Conservation (phyloP, 2,888 invertebrate species). For the Pterostichus niger region DNA sequence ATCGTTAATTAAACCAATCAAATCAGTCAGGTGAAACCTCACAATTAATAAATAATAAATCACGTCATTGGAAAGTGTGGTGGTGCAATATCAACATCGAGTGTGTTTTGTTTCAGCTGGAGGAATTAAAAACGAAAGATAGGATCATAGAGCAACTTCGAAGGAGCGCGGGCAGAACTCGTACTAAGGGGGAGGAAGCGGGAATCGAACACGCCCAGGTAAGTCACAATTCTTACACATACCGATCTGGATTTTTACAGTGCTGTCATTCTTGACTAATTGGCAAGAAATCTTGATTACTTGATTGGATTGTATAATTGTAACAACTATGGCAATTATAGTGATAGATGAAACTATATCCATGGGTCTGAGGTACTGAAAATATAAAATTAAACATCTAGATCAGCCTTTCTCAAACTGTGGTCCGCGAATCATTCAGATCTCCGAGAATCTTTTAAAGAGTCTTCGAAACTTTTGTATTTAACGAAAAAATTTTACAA, state of each 20-base stretch:
- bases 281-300: background rate
- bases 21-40: background rate
- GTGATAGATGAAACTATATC: background rate
- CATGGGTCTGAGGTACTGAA: too few species aligned
- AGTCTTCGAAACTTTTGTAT: too few species aligned
- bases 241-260: conserved; percentile 69
- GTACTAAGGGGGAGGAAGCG: conserved; percentile 76
- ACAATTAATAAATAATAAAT: conserved; percentile 42
- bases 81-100: conserved; percentile 25
- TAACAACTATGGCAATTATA: background rate
- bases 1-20: background rate
- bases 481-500: too few species aligned
- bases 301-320: conserved; percentile 11
- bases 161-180: conserved; percentile 76
- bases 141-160: conserved; percentile 81
- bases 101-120: conserved; percentile 79
- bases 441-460: too few species aligned
- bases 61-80: conserved; percentile 34
- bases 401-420: too few species aligned
- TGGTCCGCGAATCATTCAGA: too few species aligned
- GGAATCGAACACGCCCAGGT: conserved; percentile 75
- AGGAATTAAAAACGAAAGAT: conserved; percentile 86
- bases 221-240: conserved; percentile 71
- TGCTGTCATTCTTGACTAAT: conserved; percentile 53
- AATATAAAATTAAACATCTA: too few species aligned